Base-by-base conservation (phyloP, 2,888 invertebrate species). In the Mimumesa dahlbomi region DNA sequence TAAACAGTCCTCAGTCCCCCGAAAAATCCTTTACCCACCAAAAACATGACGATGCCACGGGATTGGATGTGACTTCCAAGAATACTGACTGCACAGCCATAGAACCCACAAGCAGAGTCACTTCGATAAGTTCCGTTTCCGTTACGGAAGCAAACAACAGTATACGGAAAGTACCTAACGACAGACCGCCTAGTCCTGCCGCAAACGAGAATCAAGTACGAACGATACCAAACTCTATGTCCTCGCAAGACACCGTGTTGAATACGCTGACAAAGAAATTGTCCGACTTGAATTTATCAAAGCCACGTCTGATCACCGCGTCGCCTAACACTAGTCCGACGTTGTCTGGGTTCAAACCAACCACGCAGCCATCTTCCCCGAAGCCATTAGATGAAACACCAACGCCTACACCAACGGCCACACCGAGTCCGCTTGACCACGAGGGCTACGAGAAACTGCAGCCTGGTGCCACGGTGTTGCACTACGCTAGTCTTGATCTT, bases 401-500 rank as follows among this genome's bases (percentile, higher is more conserved):
- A 0, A 84, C 87, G 3, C 81, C 87, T 14, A 86, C 85, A 9
- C 81, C 85, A 5, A 85, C 89, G 46, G 80, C 90, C 0, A 88
- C 87, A 2, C 87, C 89, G 49, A 91, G 91, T 83, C 91, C 91
- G 21, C 85, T 91, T 57, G 91, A 91, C 31, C 90, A 87, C 53
- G 91, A 91, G 79, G 90, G 90, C 11, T 87, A 86, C 58, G 88
- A 88, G 50, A 88, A 88, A 54, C 66, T 86, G 9, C 88, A 88
- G 46, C 85, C 87, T 1, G 87, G 85, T 34, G 84, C 84, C 6
- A 76, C 84, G n/a, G 74, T 85, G 34, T 86, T 94, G 58, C 92
- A 93, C 83, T 94, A 94, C 84, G 94, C 93, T 43, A 94, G 93
- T 79, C 89, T 94, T 72, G 94, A 94, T 87, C 87, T 94, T 71